phyloP scores from a whole-genome alignment of 2,113 vertebrate genomes.

The Lota lota region DNA sequence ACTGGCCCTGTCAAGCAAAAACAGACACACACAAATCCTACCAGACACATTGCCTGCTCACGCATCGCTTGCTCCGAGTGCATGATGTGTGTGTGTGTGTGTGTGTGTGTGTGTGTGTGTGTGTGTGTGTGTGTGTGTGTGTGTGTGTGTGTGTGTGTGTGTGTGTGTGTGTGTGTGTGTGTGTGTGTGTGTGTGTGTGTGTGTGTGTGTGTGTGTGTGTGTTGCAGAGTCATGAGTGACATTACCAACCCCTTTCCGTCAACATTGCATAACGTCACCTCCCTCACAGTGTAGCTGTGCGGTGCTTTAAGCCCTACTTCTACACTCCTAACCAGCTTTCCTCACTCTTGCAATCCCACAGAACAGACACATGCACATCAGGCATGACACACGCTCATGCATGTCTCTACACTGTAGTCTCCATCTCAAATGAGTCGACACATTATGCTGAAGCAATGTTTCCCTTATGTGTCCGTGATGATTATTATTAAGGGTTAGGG shows the following conservation, averaged over 20 bases:
- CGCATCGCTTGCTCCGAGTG: constrained; percentile 22
- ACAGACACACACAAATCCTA: constrained; percentile 53
- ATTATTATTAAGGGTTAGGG: constrained; percentile 54
- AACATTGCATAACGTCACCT: constrained; percentile 32
- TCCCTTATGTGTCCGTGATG: constrained; percentile 47
- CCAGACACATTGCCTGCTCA: constrained; percentile 49
- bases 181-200: background rate
- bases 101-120: constrained; percentile 19
- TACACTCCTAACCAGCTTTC: constrained; percentile 29
- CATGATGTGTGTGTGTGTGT: background rate
- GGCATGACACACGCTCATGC: constrained; percentile 19
- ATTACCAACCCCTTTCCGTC: constrained; percentile 23
- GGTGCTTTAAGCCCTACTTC: constrained; percentile 20
- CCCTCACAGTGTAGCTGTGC: constrained; percentile 39
- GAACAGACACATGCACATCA: constrained; percentile 3
- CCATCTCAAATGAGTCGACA: constrained; percentile 50
- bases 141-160: constrained; percentile 23
- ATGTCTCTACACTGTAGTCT: constrained; percentile 42
- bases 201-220: constrained; percentile 16
- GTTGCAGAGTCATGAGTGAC: background rate
- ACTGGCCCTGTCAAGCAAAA: constrained; percentile 41
- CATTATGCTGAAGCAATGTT: constrained; percentile 54
- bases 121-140: background rate
- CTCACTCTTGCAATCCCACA: constrained; percentile 19
- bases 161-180: constrained; percentile 15